These are phyloP conservation scores for Artemisiospiza belli DNA, from an alignment of 2,113 vertebrate species.

Conservation along the genomic window DNA sequence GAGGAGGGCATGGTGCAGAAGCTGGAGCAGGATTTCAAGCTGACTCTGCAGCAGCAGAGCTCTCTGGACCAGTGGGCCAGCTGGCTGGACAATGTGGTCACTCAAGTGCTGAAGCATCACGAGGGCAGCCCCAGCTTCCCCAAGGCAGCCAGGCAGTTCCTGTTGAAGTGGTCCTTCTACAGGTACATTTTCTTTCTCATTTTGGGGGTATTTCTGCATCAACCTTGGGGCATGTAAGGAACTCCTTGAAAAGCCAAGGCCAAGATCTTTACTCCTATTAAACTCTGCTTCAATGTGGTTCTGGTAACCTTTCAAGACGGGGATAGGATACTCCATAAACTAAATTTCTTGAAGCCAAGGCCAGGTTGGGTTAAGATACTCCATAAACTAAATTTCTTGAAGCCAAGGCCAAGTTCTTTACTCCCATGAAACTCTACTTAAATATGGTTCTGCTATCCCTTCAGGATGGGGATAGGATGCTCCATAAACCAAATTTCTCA, in stretches of 20 bases:
- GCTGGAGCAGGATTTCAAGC: slow-evolving; percentile 97
- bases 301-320: not conserved
- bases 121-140: slow-evolving; percentile 92
- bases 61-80: slow-evolving; percentile 97
- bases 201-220: not conserved
- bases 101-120: slow-evolving; percentile 91
- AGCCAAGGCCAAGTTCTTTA: not conserved
- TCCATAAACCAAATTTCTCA: not conserved
- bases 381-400: not conserved
- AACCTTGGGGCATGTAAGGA: not conserved
- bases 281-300: not conserved
- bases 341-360: not conserved
- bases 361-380: not conserved
- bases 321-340: not conserved
- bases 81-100: slow-evolving; percentile 96
- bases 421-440: too few relatives aligned
- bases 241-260: not conserved
- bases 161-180: slow-evolving; percentile 99
- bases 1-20: slow-evolving; percentile 93
- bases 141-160: slow-evolving; percentile 94
- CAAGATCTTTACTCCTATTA: not conserved
- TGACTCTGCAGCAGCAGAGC: slow-evolving; percentile 97
- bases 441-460: not conserved
- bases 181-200: slow-evolving; percentile 73
- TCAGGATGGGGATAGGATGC: not conserved